Conservation (phyloP, 2,888 invertebrate species). For the Pollenia griseotomentosa region DNA sequence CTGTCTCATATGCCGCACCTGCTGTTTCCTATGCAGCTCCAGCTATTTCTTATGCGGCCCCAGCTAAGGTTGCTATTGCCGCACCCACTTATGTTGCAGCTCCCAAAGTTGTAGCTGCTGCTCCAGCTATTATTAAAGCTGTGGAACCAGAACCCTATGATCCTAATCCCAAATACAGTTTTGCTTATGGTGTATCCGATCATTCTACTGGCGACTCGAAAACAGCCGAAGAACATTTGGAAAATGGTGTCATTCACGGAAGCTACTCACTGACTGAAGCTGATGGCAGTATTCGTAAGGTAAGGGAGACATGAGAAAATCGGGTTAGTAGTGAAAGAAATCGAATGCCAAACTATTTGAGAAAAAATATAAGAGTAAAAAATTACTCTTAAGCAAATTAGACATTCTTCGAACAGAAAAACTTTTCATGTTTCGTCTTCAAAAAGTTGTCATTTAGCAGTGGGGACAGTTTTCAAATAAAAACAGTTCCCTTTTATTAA, state of each 20-base stretch:
- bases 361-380: too few relatives aligned
- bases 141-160: slow-evolving; percentile 79
- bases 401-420: too few relatives aligned
- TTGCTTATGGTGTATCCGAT: slow-evolving; percentile 89
- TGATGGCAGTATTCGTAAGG: slow-evolving; percentile 86
- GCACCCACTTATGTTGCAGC: slow-evolving; percentile 72
- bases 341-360: too few relatives aligned
- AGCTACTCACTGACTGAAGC: slow-evolving; percentile 87
- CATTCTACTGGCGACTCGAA: slow-evolving; percentile 87
- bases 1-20: slow-evolving; percentile 71
- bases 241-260: slow-evolving; percentile 88
- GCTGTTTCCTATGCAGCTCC: slow-evolving; percentile 77
- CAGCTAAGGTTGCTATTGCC: slow-evolving; percentile 72
- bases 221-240: slow-evolving; percentile 85
- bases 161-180: slow-evolving; percentile 87
- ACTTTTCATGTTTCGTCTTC: too few relatives aligned
- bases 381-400: too few relatives aligned
- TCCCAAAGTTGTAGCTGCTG: slow-evolving; percentile 77
- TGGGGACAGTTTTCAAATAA: too few relatives aligned
- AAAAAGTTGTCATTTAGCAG: too few relatives aligned
- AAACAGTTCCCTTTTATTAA: too few relatives aligned
- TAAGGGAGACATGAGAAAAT: slow-evolving; percentile 1
- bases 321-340: not conserved
- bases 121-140: slow-evolving; percentile 80
- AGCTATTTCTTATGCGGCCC: slow-evolving; percentile 70